Conservation (phyloP, 2,888 invertebrate genomes). For the Leptogaster cylindrica region DNA sequence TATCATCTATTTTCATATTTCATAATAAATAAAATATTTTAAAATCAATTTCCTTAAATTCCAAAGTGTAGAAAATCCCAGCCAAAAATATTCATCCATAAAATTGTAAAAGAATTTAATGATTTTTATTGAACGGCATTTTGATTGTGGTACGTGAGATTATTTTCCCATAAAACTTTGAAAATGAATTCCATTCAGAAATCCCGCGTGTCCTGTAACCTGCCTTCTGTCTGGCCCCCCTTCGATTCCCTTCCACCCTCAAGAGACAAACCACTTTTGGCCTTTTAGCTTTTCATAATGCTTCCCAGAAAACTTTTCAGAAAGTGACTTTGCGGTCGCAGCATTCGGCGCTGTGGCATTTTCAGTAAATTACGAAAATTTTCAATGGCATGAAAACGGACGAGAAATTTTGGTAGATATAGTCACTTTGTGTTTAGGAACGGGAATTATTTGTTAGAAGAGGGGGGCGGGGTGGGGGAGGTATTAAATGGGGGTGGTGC, state of each 20-base stretch:
- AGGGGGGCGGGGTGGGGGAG: not conserved
- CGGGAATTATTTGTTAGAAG: too few species aligned
- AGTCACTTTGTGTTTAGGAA: too few species aligned
- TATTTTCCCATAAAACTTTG: slow-evolving; percentile 35
- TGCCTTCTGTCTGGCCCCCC: slow-evolving; percentile 4
- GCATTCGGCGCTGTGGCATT: slow-evolving; percentile 7
- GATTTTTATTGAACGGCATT: slow-evolving; percentile 36
- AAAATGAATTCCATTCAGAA: slow-evolving; percentile 18
- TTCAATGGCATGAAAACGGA: too few species aligned
- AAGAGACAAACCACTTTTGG: too few species aligned
- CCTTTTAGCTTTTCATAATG: slow-evolving; percentile 12
- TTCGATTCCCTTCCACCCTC: not conserved
- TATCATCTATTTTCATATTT: too few species aligned
- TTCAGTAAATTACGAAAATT: slow-evolving; percentile 6
- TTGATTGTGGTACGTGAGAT: slow-evolving; percentile 36
- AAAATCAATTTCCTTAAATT: too few species aligned
- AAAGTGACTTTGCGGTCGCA: slow-evolving; percentile 4
- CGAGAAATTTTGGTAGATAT: too few species aligned
- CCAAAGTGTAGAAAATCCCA: too few species aligned
- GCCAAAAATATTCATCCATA: too few species aligned
- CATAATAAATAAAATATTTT: too few species aligned
- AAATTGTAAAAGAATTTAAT: too few species aligned
- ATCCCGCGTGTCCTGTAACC: not conserved
- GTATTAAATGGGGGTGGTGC: not conserved
- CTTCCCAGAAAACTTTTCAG: slow-evolving; percentile 4